Evolutionary conservation across 1,140 invertebrate species (phyloP).

Genomic region (Temnothorax longispinosus): DNA sequence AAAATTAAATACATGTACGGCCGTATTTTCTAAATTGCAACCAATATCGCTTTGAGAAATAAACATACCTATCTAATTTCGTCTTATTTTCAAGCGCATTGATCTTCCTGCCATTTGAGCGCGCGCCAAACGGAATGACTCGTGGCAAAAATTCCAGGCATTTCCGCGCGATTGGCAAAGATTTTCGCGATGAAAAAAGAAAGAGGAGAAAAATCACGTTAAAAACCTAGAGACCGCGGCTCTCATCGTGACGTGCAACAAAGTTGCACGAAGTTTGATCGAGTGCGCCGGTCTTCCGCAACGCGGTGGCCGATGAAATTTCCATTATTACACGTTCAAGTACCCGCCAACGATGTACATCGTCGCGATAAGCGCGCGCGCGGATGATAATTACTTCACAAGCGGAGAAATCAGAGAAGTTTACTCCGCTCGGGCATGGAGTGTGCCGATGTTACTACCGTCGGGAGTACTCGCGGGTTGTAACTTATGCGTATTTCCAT

Average conservation of each 20-base stretch:
- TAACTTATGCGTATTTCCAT: slow-evolving; percentile 41
- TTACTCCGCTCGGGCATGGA: slow-evolving; percentile 16
- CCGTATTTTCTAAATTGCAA: neutral
- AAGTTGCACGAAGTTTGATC: slow-evolving; percentile 49
- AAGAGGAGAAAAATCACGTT: neutral
- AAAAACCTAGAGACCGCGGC: too few species aligned
- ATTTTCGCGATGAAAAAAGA: slow-evolving; percentile 6
- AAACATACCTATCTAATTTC: slow-evolving; percentile 49
- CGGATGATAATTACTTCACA: slow-evolving; percentile 56
- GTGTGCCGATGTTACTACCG: slow-evolving; percentile 37
- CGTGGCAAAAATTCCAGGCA: slow-evolving; percentile 17
- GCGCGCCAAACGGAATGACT: slow-evolving; percentile 40
- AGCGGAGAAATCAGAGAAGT: slow-evolving; percentile 58
- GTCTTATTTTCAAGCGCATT: slow-evolving; percentile 40
- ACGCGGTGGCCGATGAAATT: slow-evolving; percentile 35
- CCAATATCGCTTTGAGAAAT: slow-evolving; percentile 1
- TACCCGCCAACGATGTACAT: slow-evolving; percentile 46
- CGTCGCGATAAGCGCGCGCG: slow-evolving; percentile 41
- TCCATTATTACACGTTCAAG: slow-evolving; percentile 57
- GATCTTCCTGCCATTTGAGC: slow-evolving; percentile 41
- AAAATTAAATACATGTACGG: neutral
- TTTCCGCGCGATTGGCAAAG: slow-evolving; percentile 36
- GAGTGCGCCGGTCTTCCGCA: slow-evolving; percentile 27
- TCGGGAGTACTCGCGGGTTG: slow-evolving; percentile 12
- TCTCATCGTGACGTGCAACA: slow-evolving; percentile 4